A percentile compares a stretch with the other conserved stretches of the same genome.
phyloP scores from a whole-genome alignment of 2,113 vertebrate genomes.

The Grammomys surdaster region DNA sequence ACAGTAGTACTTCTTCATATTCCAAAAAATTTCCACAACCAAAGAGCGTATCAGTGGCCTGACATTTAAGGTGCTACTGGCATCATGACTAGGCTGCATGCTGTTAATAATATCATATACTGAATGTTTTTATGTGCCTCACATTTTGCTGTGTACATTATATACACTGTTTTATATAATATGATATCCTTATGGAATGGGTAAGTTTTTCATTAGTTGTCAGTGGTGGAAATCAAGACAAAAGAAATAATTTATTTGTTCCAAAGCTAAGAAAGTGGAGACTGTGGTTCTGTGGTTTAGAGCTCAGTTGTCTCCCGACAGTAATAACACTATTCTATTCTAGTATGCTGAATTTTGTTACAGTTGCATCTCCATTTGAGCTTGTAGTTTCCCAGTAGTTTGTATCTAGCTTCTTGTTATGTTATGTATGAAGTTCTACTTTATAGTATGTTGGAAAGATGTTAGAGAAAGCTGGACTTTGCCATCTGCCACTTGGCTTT shows the following conservation, averaged over 20 bases:
- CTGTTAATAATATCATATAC: neutral
- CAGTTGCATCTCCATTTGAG: slow-evolving; percentile 2
- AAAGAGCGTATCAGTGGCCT: neutral
- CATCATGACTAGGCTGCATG: neutral
- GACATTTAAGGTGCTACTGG: neutral
- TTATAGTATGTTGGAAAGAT: neutral
- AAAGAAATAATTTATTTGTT: neutral
- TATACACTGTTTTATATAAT: neutral
- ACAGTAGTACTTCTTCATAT: neutral
- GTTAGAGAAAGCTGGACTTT: neutral
- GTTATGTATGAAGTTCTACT: neutral
- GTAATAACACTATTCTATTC: neutral
- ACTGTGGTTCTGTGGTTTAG: neutral
- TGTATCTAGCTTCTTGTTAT: slow-evolving; percentile 4
- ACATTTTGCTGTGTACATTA: neutral
- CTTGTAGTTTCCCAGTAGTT: slow-evolving; percentile 19
- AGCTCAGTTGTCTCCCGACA: neutral
- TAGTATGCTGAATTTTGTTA: neutral
- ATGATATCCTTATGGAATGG: neutral
- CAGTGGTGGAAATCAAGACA: neutral
- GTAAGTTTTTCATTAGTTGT: neutral
- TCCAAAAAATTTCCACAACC: neutral
- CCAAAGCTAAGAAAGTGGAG: neutral
- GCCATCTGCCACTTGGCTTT: neutral
- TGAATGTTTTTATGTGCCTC: neutral